A percentile compares a stretch with the other conserved stretches of the same genome.
Evolutionary conservation across 2,888 invertebrate species (phyloP).

Genomic region (Pterostichus madidus): DNA sequence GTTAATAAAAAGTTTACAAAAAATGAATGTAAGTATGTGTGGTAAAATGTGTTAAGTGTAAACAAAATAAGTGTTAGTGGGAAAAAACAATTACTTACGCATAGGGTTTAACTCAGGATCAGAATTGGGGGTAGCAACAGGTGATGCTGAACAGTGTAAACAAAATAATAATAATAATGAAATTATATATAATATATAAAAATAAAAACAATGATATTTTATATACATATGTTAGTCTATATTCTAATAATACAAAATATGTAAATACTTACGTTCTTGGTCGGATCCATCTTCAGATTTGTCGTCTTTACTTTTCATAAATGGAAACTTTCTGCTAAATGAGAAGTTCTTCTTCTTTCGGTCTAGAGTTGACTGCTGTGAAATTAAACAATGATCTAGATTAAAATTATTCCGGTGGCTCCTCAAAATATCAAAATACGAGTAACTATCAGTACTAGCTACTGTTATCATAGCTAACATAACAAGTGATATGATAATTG

Average conservation of each 20-base stretch:
- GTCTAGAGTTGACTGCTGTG: constrained; percentile 94
- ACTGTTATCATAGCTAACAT: too few species aligned
- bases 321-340: constrained; percentile 98
- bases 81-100: constrained; percentile 75
- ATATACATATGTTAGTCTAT: constrained; percentile 39
- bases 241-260: constrained; percentile 47
- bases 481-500: too few species aligned
- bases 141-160: constrained; percentile 75
- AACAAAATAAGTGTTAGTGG: constrained; percentile 55
- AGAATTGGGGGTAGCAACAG: constrained; percentile 75
- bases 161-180: constrained; percentile 71
- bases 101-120: constrained; percentile 76
- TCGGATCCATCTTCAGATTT: constrained; percentile 98
- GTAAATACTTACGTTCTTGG: constrained; percentile 94
- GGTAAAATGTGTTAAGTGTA: too few species aligned
- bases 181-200: constrained; percentile 69
- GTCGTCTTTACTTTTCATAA: constrained; percentile 99
- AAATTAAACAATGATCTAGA: too few species aligned
- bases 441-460: too few species aligned
- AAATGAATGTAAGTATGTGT: background rate
- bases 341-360: constrained; percentile 99
- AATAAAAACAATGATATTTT: constrained; percentile 68
- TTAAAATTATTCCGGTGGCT: too few species aligned
- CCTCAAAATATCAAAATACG: too few species aligned
- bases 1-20: constrained; percentile 3